A percentile compares a stretch with the other conserved stretches of the same genome.
Conservation (phyloP, 1,140 invertebrate genomes). For the Elymnias hypermnestra region DNA sequence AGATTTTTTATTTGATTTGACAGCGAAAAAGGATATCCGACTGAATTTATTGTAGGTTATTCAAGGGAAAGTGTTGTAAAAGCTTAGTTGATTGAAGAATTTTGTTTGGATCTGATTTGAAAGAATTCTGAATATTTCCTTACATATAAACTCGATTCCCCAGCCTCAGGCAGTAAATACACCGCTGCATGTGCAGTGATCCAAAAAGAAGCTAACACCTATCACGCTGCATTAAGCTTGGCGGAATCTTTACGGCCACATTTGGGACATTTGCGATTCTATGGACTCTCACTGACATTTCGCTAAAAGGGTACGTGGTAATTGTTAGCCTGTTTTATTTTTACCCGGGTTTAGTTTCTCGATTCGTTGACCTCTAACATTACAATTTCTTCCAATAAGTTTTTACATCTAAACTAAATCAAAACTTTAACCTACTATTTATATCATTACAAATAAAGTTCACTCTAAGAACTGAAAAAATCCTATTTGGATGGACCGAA, state of each 20-base stretch:
- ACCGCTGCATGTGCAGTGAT: slow-evolving; percentile 33
- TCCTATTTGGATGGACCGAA: no score
- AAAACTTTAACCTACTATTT: background rate
- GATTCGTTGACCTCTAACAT: slow-evolving; percentile 7
- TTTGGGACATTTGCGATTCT: slow-evolving; percentile 49
- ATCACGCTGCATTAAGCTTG: slow-evolving; percentile 43
- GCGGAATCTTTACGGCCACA: slow-evolving; percentile 40
- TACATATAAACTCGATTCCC: background rate
- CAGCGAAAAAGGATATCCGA: no score
- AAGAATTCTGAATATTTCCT: background rate
- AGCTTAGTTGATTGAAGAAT: no score
- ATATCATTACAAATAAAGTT: background rate
- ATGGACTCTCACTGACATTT: slow-evolving; percentile 41
- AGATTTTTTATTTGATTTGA: no score
- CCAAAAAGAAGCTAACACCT: slow-evolving; percentile 27
- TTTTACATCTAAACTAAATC: background rate
- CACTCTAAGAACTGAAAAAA: no score
- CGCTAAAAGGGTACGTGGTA: slow-evolving; percentile 49
- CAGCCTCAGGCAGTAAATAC: background rate
- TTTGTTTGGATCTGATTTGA: no score
- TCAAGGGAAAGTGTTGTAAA: no score
- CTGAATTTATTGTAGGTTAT: no score
- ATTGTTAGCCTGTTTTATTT: slow-evolving; percentile 36
- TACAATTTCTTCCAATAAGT: background rate
- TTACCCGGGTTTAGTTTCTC: slow-evolving; percentile 13